Percentiles rank a stretch among this genome's conserved stretches.
Conservation (phyloP, 2,888 invertebrate genomes). For the Isotomurus palustris region DNA sequence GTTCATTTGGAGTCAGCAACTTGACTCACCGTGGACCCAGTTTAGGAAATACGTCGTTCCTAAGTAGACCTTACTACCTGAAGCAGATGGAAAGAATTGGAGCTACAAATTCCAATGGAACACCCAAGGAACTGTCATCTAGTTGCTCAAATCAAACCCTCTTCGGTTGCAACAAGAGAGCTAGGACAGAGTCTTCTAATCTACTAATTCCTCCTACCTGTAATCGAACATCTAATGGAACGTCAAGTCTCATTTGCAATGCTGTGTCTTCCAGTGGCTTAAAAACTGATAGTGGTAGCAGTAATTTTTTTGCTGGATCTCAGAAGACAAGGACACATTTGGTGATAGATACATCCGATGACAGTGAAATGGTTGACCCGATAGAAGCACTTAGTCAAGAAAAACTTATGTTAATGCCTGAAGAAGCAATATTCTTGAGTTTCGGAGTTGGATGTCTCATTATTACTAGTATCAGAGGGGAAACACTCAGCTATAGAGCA, state of each 20-base stretch:
- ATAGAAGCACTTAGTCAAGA: constrained; percentile 21
- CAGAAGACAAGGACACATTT: too few species aligned
- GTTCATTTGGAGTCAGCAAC: constrained; percentile 34
- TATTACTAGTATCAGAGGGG: constrained; percentile 27
- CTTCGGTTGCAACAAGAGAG: too few species aligned
- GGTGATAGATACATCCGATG: too few species aligned
- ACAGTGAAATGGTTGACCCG: not conserved
- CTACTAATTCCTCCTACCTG: too few species aligned
- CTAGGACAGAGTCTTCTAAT: too few species aligned
- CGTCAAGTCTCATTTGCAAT: too few species aligned
- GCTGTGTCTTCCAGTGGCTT: too few species aligned
- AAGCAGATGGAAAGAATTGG: constrained; percentile 8
- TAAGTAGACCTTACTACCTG: constrained; percentile 13
- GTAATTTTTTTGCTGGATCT: not conserved
- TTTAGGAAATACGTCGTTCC: constrained; percentile 16
- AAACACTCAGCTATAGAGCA: constrained; percentile 25
- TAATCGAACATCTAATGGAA: too few species aligned
- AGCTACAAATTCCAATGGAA: not conserved
- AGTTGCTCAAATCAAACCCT: too few species aligned
- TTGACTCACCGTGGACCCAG: constrained; percentile 28
- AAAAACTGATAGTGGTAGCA: not conserved
- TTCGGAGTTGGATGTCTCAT: constrained; percentile 43
- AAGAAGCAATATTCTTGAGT: constrained; percentile 43
- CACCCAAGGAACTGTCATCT: too few species aligned
- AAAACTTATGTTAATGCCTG: constrained; percentile 38